Conservation (phyloP, 2,888 invertebrate genomes). For the Amiota minor region DNA sequence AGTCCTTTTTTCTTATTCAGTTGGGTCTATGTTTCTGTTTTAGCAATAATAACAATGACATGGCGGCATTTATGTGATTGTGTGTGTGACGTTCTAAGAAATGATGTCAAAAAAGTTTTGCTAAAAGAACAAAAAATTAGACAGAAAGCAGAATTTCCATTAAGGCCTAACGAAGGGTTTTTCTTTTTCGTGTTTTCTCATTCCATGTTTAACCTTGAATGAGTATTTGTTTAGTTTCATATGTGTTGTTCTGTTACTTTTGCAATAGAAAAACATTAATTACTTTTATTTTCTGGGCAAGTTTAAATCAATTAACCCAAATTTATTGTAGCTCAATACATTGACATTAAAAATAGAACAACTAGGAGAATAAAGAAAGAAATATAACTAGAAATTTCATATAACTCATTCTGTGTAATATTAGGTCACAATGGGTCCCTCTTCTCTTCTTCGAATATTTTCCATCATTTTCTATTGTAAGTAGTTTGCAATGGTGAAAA, state of each 20-base stretch:
- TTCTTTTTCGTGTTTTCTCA: neutral
- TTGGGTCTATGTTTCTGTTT: neutral
- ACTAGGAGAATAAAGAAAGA: no score
- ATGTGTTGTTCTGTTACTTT: neutral
- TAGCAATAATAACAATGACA: neutral
- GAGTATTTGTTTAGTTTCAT: neutral
- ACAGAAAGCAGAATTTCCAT: constrained; percentile 10
- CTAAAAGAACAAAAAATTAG: neutral
- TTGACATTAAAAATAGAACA: no score
- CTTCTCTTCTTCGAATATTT: neutral
- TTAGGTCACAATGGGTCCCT: neutral
- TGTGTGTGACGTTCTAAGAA: neutral
- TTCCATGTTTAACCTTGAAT: constrained; percentile 6
- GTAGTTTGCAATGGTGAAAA: no score
- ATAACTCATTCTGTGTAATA: no score
- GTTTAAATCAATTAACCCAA: constrained; percentile 19
- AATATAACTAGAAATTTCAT: no score
- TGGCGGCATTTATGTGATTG: neutral
- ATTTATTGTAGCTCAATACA: neutral
- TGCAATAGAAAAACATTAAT: constrained; percentile 11
- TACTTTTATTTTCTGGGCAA: constrained; percentile 1
- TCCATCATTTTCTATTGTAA: neutral
- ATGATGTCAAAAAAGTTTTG: constrained; percentile 1
- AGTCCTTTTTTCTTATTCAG: neutral
- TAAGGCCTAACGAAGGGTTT: neutral